Base-by-base conservation (phyloP, 2,113 vertebrate genomes). In the Phrynosoma blainvillii region DNA sequence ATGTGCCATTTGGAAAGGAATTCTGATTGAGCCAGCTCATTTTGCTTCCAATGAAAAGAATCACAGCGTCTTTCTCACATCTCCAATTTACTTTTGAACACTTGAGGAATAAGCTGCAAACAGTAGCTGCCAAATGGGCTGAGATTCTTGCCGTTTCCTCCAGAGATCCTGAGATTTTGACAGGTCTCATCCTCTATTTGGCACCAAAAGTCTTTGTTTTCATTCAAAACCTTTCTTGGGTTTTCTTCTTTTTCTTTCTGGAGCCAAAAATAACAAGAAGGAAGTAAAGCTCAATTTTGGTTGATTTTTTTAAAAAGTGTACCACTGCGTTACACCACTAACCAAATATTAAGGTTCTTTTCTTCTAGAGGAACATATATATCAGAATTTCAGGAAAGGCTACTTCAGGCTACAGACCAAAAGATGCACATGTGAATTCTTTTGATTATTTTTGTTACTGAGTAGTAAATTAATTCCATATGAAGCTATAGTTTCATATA, bases 101-200 rank as follows among this genome's bases (percentile, higher is more conserved):
- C 77, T 92, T 85, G 90, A 92, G 82, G 84, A 93, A 93, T 79
- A 95, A 89, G 62, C 80, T 91, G 76, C 74, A 89, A 94, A 95
- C 66, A 0, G 94, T 94, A 95, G 95, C 94, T 96, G 95, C 96
- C 96, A 96, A 94, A 82, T 93, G 93, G 95, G 92, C 92, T 93
- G 83, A 30, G 84, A 89, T 93, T 94, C 90, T 84, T 87, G 84
- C 30, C 91, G 89, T 82, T 93, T 92, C 92, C 94, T 96, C 94
- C 92, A 90, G 91, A 93, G 93, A 94, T 92, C 89, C 84, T 82
- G 91, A 90, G 18, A 71, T 77, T 95, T 93, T 95, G 96, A 96
- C 96, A 94, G 94, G 92, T 95, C 93, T 95, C 92, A 92, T 95
- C 93, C 92, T 95, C 84, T 0, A 0, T 94, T 94, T 96, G 95